Evolutionary conservation across 2,888 invertebrate genomes (phyloP).

Genomic region (Schrankia costaestrigalis): DNA sequence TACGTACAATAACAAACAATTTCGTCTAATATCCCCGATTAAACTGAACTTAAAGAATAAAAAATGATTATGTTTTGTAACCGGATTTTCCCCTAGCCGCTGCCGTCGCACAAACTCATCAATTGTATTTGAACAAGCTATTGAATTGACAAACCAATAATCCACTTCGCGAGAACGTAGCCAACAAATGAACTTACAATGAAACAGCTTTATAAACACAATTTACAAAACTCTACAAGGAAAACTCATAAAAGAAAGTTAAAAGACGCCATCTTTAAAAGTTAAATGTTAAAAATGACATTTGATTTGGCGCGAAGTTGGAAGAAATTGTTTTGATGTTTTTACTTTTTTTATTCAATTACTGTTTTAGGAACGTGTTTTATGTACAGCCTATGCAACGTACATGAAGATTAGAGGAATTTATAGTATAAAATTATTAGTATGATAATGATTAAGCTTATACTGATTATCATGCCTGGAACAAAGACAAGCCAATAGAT

Average conservation of each 20-base stretch:
- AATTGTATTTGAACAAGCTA: conserved; percentile 23
- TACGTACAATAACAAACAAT: too few species aligned
- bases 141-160: conserved; percentile 33
- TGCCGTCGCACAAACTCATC: conserved; percentile 15
- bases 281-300: conserved; percentile 34
- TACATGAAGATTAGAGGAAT: too few species aligned
- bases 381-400: too few species aligned
- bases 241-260: conserved; percentile 40
- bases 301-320: conserved; percentile 11
- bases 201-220: conserved; percentile 37
- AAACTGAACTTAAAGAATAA: too few species aligned
- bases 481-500: too few species aligned
- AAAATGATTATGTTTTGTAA: background rate
- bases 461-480: too few species aligned
- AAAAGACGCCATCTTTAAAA: conserved; percentile 34
- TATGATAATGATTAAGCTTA: too few species aligned
- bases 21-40: too few species aligned
- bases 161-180: conserved; percentile 21
- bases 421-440: too few species aligned
- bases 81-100: conserved; percentile 1
- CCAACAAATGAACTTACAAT: conserved; percentile 29
- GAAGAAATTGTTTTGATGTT: conserved; percentile 9
- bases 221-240: conserved; percentile 28
- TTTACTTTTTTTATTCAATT: conserved; percentile 1
- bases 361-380: background rate